Evolutionary conservation across 2,888 invertebrate species (phyloP).

Genomic region (Alloplasta piceator): DNA sequence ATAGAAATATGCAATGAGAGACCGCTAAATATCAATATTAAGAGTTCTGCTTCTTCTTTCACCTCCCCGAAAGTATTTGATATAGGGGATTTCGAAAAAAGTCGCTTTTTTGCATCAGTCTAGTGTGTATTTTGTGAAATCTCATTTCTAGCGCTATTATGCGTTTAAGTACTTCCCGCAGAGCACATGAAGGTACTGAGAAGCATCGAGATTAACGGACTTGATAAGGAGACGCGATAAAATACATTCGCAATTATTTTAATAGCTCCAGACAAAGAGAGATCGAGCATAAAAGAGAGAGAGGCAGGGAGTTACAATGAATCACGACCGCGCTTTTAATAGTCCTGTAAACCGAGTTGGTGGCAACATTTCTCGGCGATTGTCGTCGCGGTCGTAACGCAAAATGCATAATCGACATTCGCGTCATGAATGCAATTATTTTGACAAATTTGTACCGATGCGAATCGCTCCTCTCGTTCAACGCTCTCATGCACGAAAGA

Average conservation of each 20-base stretch:
- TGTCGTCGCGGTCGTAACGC: background rate
- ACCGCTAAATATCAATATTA: too few relatives aligned
- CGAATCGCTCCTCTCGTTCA: conserved; percentile 33
- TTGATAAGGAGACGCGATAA: conserved; percentile 44
- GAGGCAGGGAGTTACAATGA: background rate
- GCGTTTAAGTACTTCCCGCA: conserved; percentile 15
- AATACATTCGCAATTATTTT: conserved; percentile 57
- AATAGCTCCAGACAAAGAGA: conserved; percentile 39
- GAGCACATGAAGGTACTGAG: conserved; percentile 19
- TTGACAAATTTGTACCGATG: conserved; percentile 44
- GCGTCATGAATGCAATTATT: conserved; percentile 36
- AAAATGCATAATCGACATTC: conserved; percentile 31
- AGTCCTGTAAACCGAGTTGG: background rate
- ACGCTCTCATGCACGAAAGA: background rate
- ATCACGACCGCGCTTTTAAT: conserved; percentile 25
- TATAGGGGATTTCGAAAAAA: too few relatives aligned
- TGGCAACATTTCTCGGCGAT: background rate
- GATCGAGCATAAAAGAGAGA: background rate
- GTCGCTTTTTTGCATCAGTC: too few relatives aligned
- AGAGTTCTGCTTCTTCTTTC: too few relatives aligned
- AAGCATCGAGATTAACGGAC: conserved; percentile 36
- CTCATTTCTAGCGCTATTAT: conserved; percentile 20
- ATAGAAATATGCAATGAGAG: too few relatives aligned
- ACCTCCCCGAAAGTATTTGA: too few relatives aligned
- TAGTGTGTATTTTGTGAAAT: background rate